Evolutionary conservation across 2,888 invertebrate species (phyloP), one percentile per base, ranked within the genome.

Genomic region (Dynastes tityus): DNA sequence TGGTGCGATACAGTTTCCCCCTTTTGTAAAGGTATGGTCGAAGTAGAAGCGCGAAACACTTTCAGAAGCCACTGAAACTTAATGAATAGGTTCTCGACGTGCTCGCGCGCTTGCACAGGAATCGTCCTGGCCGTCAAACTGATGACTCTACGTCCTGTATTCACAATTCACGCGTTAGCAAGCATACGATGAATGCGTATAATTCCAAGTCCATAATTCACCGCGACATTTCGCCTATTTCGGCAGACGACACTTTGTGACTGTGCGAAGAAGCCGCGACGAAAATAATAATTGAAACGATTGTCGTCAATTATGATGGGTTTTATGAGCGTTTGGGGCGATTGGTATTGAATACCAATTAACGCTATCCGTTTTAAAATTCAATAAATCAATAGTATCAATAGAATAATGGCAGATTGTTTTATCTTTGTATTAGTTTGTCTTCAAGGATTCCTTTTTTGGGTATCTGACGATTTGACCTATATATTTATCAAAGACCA

Each of bases 221-320:
- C 27, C 61, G 27, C 40, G 27, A 29, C 55, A 6, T 45, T 74
- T 63, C 22, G 45, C 63, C 73, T 74, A 45, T 74, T 74, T 74
- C 29, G 73, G 73, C 45, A 63, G 11, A 74, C 73, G 11, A 74
- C 73, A 61, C 55, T 3, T 45, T 74, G 63, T 27, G 27, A 45
- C 27, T 63, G 45, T 74, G 5, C 40, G 45, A 40, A 27, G 22
- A 22, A 58, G 55, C 45, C 27, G n/a, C 61, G 61, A 40, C 61
- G 11, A 45, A 74, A 74, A 74, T 74, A 74, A 61, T 61, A 74
- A 74, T 74, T 40, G 58, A 45, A 37, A 9, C 27, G 40, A 74
- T 74, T 74, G 73, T 74, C 73, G 73, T 74, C 73, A 74, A 74
- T 74, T 74, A 68, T 68, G 68, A 68, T 16, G 45, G 45, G 55